Conservation (phyloP, 2,888 invertebrate genomes). For the Brenthis hecate region DNA sequence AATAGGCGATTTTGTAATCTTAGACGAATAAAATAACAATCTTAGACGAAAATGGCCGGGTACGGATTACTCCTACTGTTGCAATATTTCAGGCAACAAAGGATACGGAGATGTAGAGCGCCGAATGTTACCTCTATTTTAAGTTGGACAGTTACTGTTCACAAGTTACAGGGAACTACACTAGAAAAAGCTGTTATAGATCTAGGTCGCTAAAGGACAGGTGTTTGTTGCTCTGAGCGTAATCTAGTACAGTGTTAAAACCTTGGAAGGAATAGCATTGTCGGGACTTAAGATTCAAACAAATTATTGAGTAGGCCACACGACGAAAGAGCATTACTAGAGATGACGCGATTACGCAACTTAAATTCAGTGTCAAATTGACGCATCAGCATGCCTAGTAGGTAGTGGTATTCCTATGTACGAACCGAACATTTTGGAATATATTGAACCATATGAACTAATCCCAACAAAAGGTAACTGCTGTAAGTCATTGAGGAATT, state of each 20-base stretch:
- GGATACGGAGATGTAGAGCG: slow-evolving; percentile 45
- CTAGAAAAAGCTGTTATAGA: slow-evolving; percentile 45
- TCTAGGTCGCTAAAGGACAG: slow-evolving; percentile 46
- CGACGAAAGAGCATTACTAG: slow-evolving; percentile 30
- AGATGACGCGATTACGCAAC: slow-evolving; percentile 25
- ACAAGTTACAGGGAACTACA: slow-evolving; percentile 44
- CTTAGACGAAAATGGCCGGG: slow-evolving; percentile 34
- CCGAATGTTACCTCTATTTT: slow-evolving; percentile 46
- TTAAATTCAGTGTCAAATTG: neutral
- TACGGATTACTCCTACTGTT: slow-evolving; percentile 27
- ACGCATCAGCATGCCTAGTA: too few relatives aligned
- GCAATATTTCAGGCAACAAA: slow-evolving; percentile 39
- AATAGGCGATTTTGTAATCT: slow-evolving; percentile 49
- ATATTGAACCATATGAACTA: too few relatives aligned
- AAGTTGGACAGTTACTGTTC: slow-evolving; percentile 44
- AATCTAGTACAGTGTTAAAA: slow-evolving; percentile 32
- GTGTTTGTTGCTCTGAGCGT: slow-evolving; percentile 44
- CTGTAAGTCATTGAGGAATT: too few relatives aligned
- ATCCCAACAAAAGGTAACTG: too few relatives aligned
- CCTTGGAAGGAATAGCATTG: slow-evolving; percentile 41
- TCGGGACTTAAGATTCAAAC: slow-evolving; percentile 37
- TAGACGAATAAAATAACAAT: slow-evolving; percentile 42
- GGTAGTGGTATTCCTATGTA: too few relatives aligned
- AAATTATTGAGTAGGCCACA: slow-evolving; percentile 40
- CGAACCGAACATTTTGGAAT: too few relatives aligned